Base-by-base conservation (phyloP, 2,888 invertebrate species). In the Stenoptilia bipunctidactyla region DNA sequence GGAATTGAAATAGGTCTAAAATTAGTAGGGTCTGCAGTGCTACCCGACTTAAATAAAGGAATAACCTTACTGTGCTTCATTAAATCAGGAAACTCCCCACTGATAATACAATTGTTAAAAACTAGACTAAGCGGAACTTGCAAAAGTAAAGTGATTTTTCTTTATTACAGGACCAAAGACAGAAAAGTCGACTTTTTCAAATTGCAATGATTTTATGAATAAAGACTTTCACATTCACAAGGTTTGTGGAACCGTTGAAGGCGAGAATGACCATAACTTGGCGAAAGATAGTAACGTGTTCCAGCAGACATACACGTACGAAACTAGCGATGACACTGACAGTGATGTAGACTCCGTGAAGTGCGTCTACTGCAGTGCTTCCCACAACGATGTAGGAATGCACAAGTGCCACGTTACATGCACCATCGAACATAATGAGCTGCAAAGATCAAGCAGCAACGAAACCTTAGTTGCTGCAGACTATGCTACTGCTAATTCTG, bases 331-430 rank as follows among this genome's bases (percentile, higher is more conserved):
- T 53, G 83, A 82, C 45, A 83, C 83, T 35, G 83, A 83, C 40
- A 82, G 80, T 58, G 83, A 83, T 49, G 67, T 79, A 45, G 80
- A 82, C 47, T 83, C 83, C 1, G 62, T 83, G 1, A 79, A 77
- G 52, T 83, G 83, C 64, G 76, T 71, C 4, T 76, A 71, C 40
- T 83, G 83, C 44, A 75, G 66, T 54, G 61, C 79, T 46, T 66
- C 75, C 1, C 72, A 82, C 38, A 70, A 69, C 42, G 70, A 68
- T 40, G 54, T 64, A 27, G 79, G 79, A 2, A 63, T 61, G 2
- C 83, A 83, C 45, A 70, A 61, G 13, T 83, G 83, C 45, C 66
- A 66, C 37, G 73, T 77, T 1, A 71, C 72, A 37, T 83, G 82
- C 42, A 80, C 75, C 25, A 80, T 82, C 44, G 82, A 82, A 48